Base-by-base conservation (phyloP, 2,888 invertebrate genomes). In the Synanthedon tipuliformis region DNA sequence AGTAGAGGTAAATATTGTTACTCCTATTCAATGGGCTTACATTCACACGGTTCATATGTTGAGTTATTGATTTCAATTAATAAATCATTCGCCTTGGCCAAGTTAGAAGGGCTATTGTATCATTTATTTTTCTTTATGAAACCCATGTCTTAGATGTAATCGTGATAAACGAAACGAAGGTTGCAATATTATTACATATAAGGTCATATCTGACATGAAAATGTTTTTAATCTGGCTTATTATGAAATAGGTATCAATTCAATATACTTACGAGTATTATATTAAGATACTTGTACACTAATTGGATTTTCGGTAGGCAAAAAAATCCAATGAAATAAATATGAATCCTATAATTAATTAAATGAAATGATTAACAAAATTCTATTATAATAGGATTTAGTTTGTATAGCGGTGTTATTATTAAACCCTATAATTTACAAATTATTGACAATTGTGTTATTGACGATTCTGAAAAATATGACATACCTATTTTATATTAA, bases 71-170 rank as follows among this genome's bases (percentile, higher is more conserved):
- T 34, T 50, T 61, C 58, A 61, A 64, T 64, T 62, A 59, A 54
- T 50, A 23, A 23, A 52, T 52, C 18, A 53, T 56, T 54, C 56
- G 54, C 75, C 76, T 73, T 74, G 75, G 70, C 66, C 68, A 68
- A 63, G 61, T 65, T 75, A 69, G 68, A 75, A 77, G 73, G 75
- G 70, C 68, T 56, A 52, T 59, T 57, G 58, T 59, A 54, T 51
- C 41, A 16, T 49, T 49, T 49, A 49, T 50, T 49, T 15, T 18
- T 49, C 16, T 49, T 12, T 49, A 16, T 8, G 48, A 53, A 54
- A 55, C 53, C 48, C 51, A 53, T 41, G 13, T 50, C 41, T 53
- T 49, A 49, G 53, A 56, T 56, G 49, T 54, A 51, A 49, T 49
- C 40, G 15, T 45, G 50, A 52, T 52, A 53, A 53, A 10, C 53